Base-by-base conservation (phyloP, 2,797 vertebrate species). In the Hemibagrus guttatus region DNA sequence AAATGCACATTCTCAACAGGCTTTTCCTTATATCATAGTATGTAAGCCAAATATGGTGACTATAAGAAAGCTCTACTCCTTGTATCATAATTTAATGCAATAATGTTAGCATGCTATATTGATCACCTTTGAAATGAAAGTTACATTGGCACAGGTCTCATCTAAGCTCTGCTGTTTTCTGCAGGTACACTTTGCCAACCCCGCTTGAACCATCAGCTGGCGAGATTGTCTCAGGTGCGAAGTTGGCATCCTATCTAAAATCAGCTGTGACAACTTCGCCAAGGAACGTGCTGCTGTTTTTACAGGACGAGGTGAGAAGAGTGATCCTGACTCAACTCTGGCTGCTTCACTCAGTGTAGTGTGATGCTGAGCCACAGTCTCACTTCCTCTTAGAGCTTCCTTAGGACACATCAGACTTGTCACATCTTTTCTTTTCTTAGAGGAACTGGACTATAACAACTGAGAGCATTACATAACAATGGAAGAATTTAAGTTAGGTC, bases 291-390 rank as follows among this genome's bases (percentile, higher is more conserved):
- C 91, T 98, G 89, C 87, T 98, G 16, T 97, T 98, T 88, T 94
- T 97, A 84, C 97, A 98, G 90, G 97, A 97, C 87, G 96, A 97
- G 96, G 97, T 98, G 75, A 89, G 92, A 58, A 12, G 7, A 5
- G 4, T 17, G n/a, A 76, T 63, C 49, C 69, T 82, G 71, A 85
- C 39, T 82, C 79, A 85, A 39, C 35, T 61, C 21, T 0, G 26
- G 23, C 72, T 84, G 84, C 76, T 88, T 84, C 88, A 91, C 89
- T 93, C 91, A 93, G 64, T 86, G 16, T 87, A 90, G 90, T 91
- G 91, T 95, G 94, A 95, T 89, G 64, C 0, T 93, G 89, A 93
- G 90, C 78, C 87, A 86, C 79, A 0, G n/a, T 69, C 75, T 86
- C 46, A 91, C 92, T 96, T 95, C 95, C 92, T 85, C 23, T 91